Conservation (phyloP, 2,888 invertebrate genomes). For the Megalurothrips usitatus region DNA sequence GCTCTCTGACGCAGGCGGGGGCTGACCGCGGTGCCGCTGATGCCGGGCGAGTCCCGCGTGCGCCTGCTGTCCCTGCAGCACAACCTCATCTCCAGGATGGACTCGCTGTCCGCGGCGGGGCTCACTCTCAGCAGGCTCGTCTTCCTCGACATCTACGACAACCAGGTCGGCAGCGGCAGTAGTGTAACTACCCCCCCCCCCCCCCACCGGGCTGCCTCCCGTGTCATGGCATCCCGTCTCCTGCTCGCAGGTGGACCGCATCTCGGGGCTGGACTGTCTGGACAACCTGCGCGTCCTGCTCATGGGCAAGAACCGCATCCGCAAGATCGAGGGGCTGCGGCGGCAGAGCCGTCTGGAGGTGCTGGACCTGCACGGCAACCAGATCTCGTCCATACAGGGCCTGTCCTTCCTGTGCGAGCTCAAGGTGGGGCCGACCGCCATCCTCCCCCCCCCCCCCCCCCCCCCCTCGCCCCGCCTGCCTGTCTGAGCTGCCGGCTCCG, state of each 20-base stretch:
- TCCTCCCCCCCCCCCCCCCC: background rate
- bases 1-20: slow-evolving; percentile 56
- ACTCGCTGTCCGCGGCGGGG: slow-evolving; percentile 52
- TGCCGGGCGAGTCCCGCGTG: slow-evolving; percentile 75
- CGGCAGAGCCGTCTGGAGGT: slow-evolving; percentile 75
- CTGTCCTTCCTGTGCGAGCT: slow-evolving; percentile 66
- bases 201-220: background rate
- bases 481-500: background rate
- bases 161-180: slow-evolving; percentile 52
- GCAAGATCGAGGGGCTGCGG: slow-evolving; percentile 70
- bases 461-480: no score
- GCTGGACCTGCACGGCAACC: slow-evolving; percentile 88
- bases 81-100: slow-evolving; percentile 75
- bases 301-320: slow-evolving; percentile 87
- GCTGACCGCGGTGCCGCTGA: slow-evolving; percentile 73
- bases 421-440: slow-evolving; percentile 58
- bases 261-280: slow-evolving; percentile 70
- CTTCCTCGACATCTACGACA: slow-evolving; percentile 90
- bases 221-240: background rate
- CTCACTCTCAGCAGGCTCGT: slow-evolving; percentile 67
- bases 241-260: slow-evolving; percentile 62
- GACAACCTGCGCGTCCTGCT: slow-evolving; percentile 78
- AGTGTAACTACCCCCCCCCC: background rate
- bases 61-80: slow-evolving; percentile 86
- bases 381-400: slow-evolving; percentile 69